Evolutionary conservation across 1,140 invertebrate genomes (phyloP), one percentile per base, ranked within the genome.

Genomic region (Drosophila funebris): DNA sequence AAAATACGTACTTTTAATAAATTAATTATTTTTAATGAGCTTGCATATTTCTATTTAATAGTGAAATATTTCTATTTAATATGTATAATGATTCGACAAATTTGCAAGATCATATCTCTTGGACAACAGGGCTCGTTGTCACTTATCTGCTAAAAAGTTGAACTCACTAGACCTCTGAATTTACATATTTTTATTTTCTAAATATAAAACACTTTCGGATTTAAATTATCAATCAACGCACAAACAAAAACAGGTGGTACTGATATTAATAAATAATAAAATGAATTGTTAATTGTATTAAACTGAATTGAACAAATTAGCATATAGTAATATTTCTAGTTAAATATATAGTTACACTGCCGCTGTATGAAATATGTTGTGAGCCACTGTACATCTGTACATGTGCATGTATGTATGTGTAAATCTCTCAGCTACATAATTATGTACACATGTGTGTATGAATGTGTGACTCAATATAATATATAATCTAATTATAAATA

Each of bases 121-220:
- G 43, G 43, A 46, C 43, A 24, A 46, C 20, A 46, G 43, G 18
- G 43, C 11, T 24, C 11, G 18, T 4, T 46, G 43, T 24, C 20
- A 46, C 20, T 46, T 46, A 46, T 46, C 43, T 46, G 43, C 43
- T 3, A 27, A 29, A 48, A 22, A 44, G n/a, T 4, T 48, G 20
- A 46, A 46, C 24, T 29, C 24, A 7, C n/a, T 16, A 29, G 20
- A 48, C 44, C 44, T 48, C n/a, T 48, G 44, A 48, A 22, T 48
- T 27, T 4, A 27, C 44, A 29, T 27, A 48, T 29, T 46, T 46
- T 4, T 20, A 24, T 46, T 46, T 46, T 46, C 43, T 46, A 46
- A 46, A 46, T 13, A n/a, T 46, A 46, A 46, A 24, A n/a, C 43
- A n/a, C 11, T 46, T 43, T 43, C 18, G 41, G 41, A 43, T 43